Evolutionary conservation across 2,888 invertebrate species (phyloP), one percentile per base, ranked within the genome.

Genomic region (Luperina testacea): DNA sequence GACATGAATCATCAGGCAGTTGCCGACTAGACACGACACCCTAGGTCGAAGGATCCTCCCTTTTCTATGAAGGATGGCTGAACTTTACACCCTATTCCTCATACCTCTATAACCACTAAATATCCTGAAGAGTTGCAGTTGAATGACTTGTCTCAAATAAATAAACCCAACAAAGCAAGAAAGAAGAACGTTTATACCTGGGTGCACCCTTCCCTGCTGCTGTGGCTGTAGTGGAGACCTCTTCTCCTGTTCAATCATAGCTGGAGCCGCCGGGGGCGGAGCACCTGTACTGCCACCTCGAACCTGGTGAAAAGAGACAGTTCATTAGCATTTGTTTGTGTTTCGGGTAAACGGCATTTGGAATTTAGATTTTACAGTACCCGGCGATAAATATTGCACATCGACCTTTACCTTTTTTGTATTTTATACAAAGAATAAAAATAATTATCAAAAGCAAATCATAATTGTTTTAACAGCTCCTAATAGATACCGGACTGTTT

Each of bases 211-310:
- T 27, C 90, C 91, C 77, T 90, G 92, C 91, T 97, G 97, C 91
- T 98, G 98, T 0, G 98, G 98, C 93, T 98, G 98, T 80, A 98
- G 93, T n/a, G 98, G 97, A 57, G 98, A 97, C 89, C 98, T 94
- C 93, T 98, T 98, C 94, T 98, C 98, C 83, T 97, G 96, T 84
- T 97, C 97, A 80, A 96, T 88, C 71, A 94, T 83, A 11, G 93
- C 92, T 86, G 94, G 97, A 77, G 93, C 94, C 88, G 94, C 94
- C n/a, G 96, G 96, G 42, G 97, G 96, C 69, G 95, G 95, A 38
- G 92, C 94, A 24, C 96, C 94, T 5, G 95, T 94, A 93, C 97
- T 97, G 32, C 96, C 96, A 0, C 96, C 96, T 88, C 96, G 94
- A 8, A 96, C 96, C 96, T 97, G 92, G 4, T 1, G 59, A 74